Evolutionary conservation across 1,140 invertebrate species (phyloP).

Genomic region (Halesus radiatus): DNA sequence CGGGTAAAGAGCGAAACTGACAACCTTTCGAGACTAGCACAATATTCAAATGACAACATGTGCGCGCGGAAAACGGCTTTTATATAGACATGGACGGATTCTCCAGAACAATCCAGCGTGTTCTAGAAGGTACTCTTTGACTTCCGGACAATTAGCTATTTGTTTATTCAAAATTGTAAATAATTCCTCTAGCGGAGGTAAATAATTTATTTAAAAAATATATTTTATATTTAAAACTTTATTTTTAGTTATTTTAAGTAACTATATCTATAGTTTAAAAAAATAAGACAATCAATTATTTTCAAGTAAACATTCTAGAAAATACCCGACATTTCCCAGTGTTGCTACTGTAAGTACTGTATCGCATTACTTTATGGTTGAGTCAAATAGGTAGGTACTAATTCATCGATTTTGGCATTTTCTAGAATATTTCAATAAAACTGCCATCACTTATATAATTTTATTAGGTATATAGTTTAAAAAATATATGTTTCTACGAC

Average conservation of each 20-base stretch:
- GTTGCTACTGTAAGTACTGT: neutral
- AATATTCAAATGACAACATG: constrained; percentile 41
- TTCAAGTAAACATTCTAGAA: constrained; percentile 29
- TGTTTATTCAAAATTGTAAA: neutral
- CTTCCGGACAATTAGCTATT: constrained; percentile 35
- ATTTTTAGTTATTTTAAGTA: neutral
- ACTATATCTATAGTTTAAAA: constrained; percentile 12
- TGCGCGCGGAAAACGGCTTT: constrained; percentile 28
- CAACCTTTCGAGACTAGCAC: neutral
- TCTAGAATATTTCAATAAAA: neutral
- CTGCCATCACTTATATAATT: too few relatives aligned
- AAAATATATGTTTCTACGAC: too few relatives aligned
- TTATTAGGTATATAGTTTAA: too few relatives aligned
- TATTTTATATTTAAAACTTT: too few relatives aligned
- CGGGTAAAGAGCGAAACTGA: neutral
- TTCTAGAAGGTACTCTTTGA: constrained; percentile 39
- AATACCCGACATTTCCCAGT: neutral
- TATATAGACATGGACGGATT: constrained; percentile 37
- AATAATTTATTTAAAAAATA: too few relatives aligned
- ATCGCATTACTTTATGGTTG: neutral
- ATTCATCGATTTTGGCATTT: neutral
- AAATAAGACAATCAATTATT: neutral
- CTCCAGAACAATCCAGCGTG: constrained; percentile 40
- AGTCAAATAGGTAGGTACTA: too few relatives aligned
- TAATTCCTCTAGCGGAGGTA: neutral